A percentile compares a stretch with the other conserved stretches of the same genome.
Conservation (phyloP, 2,888 invertebrate genomes). For the Torymus texanus region DNA sequence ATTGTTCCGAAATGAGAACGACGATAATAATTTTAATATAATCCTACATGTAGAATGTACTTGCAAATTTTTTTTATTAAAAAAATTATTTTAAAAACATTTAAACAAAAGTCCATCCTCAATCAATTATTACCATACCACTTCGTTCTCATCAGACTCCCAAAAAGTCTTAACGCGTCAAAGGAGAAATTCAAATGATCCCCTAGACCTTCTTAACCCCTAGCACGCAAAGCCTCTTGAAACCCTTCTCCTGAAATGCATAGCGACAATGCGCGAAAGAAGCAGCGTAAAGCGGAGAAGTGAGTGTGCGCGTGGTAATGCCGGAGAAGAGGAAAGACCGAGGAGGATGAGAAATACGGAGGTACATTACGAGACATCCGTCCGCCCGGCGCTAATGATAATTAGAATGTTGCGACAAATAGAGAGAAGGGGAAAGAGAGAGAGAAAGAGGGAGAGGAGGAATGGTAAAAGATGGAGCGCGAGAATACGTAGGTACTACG, state of each 20-base stretch:
- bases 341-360: conserved; percentile 63
- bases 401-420: conserved; percentile 72
- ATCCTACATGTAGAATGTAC: too few species aligned
- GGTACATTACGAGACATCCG: conserved; percentile 70
- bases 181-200: too few species aligned
- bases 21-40: too few species aligned
- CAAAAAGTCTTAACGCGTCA: too few species aligned
- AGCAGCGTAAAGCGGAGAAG: conserved; percentile 54
- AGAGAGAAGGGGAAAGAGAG: conserved; percentile 59
- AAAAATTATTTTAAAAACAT: too few species aligned
- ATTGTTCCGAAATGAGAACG: too few species aligned
- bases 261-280: conserved; percentile 21
- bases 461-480: conserved; percentile 52
- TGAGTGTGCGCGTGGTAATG: conserved; percentile 58
- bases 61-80: too few species aligned
- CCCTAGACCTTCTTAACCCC: too few species aligned
- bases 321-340: conserved; percentile 55
- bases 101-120: too few species aligned
- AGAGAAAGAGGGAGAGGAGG: conserved; percentile 55
- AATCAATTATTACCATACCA: too few species aligned
- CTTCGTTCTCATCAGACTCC: too few species aligned
- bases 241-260: neutral
- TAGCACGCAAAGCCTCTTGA: neutral
- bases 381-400: conserved; percentile 71
- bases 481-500: conserved; percentile 5